Evolutionary conservation across 2,113 vertebrate species (phyloP).

Genomic region (Sula dactylatra): DNA sequence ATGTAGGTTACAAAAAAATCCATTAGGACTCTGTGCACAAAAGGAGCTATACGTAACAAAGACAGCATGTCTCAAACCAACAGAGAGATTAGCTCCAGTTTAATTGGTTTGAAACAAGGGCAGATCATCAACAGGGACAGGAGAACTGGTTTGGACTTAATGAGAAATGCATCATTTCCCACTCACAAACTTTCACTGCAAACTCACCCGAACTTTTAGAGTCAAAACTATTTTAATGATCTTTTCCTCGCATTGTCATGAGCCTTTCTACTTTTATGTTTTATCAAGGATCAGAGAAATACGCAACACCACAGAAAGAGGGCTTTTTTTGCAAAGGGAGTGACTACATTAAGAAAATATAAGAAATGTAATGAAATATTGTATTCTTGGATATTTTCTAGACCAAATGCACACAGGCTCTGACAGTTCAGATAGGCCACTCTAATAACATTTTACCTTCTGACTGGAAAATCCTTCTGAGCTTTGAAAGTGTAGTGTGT

Average conservation of each 20-base stretch:
- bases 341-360: background rate
- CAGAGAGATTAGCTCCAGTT: conserved; percentile 48
- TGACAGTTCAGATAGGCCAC: background rate
- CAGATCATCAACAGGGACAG: conserved; percentile 51
- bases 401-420: background rate
- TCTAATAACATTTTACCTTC: background rate
- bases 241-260: background rate
- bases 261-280: background rate
- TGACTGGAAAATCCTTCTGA: background rate
- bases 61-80: conserved; percentile 40
- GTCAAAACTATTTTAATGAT: background rate
- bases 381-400: background rate
- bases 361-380: background rate
- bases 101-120: conserved; percentile 62
- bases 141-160: conserved; percentile 37
- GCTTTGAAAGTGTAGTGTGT: background rate
- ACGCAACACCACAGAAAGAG: background rate
- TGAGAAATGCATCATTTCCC: conserved; percentile 4
- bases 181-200: background rate
- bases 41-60: conserved; percentile 43
- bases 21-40: conserved; percentile 15
- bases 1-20: conserved; percentile 55
- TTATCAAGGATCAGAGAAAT: background rate
- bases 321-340: background rate
- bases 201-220: background rate